A percentile compares a stretch with the other conserved stretches of the same genome.
phyloP scores from a whole-genome alignment of 2,888 invertebrate genomes.

The Drosophila suboccidentalis region DNA sequence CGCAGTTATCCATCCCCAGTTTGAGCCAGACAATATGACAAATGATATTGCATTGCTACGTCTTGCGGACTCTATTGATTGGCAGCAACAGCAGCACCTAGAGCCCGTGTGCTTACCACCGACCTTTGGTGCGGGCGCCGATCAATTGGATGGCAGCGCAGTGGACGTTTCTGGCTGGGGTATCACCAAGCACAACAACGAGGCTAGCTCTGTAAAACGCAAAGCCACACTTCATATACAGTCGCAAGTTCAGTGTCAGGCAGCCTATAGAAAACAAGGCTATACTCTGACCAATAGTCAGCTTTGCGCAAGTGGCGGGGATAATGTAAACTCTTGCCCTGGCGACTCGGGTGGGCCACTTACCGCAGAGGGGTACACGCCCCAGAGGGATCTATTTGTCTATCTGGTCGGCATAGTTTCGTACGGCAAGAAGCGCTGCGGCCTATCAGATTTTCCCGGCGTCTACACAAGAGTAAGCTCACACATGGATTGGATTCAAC shows the following conservation, averaged over 20 bases:
- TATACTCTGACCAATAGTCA: conserved; percentile 33
- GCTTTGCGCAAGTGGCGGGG: conserved; percentile 62
- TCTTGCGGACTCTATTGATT: conserved; percentile 87
- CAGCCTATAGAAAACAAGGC: conserved; percentile 1
- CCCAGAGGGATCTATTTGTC: conserved; percentile 38
- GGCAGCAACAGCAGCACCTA: conserved; percentile 70
- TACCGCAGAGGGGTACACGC: conserved; percentile 47
- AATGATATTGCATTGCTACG: conserved; percentile 91
- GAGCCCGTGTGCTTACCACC: conserved; percentile 88
- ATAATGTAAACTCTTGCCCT: conserved; percentile 85
- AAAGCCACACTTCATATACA: conserved; percentile 52
- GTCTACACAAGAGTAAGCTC: conserved; percentile 62
- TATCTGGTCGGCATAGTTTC: conserved; percentile 66
- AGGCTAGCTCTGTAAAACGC: conserved; percentile 51
- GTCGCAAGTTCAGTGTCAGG: conserved; percentile 37
- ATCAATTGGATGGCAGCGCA: conserved; percentile 80
- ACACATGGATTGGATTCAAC: conserved; percentile 60
- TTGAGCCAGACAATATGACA: conserved; percentile 78
- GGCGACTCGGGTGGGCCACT: conserved; percentile 89
- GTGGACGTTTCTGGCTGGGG: conserved; percentile 88
- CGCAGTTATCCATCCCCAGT: conserved; percentile 88
- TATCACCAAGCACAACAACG: conserved; percentile 85
- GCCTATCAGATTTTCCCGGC: conserved; percentile 48
- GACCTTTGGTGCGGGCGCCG: conserved; percentile 9
- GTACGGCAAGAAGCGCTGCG: conserved; percentile 47